Conservation (phyloP, 1,140 invertebrate genomes). For the Papilio polytes region DNA sequence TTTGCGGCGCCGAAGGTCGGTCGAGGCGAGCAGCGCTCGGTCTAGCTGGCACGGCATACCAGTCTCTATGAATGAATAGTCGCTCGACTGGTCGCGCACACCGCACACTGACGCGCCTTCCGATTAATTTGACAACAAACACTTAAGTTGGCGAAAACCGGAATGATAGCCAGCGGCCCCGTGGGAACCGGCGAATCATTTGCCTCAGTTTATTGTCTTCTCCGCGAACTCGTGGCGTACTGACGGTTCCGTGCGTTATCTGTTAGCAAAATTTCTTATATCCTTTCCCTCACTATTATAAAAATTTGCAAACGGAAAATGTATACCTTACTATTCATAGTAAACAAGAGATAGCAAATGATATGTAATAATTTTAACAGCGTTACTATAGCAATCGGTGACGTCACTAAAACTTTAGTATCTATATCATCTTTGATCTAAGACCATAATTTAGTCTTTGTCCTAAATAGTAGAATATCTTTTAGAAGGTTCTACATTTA, state of each 20-base stretch:
- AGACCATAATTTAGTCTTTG: background rate
- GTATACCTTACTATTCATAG: no score
- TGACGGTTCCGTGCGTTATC: constrained; percentile 47
- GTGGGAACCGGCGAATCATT: constrained; percentile 75
- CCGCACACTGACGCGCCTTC: constrained; percentile 75
- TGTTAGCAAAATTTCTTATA: no score
- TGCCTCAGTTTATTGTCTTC: constrained; percentile 69
- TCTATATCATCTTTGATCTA: background rate
- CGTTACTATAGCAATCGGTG: background rate
- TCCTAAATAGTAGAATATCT: background rate
- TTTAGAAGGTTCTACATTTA: background rate
- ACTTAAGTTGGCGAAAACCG: constrained; percentile 80
- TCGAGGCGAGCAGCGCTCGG: constrained; percentile 72
- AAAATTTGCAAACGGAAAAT: no score
- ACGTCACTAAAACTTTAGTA: background rate
- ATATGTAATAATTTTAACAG: no score
- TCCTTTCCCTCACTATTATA: no score
- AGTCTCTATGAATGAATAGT: constrained; percentile 82
- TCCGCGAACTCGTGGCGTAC: constrained; percentile 58
- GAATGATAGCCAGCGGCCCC: constrained; percentile 70
- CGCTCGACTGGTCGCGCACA: constrained; percentile 67
- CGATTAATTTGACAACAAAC: constrained; percentile 83
- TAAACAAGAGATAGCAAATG: no score
- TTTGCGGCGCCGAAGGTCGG: constrained; percentile 77
- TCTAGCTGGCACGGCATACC: constrained; percentile 70